These are phyloP conservation scores for Aleadryas rufinucha DNA, from an alignment of 2,113 vertebrate genomes.

Conservation along the genomic window DNA sequence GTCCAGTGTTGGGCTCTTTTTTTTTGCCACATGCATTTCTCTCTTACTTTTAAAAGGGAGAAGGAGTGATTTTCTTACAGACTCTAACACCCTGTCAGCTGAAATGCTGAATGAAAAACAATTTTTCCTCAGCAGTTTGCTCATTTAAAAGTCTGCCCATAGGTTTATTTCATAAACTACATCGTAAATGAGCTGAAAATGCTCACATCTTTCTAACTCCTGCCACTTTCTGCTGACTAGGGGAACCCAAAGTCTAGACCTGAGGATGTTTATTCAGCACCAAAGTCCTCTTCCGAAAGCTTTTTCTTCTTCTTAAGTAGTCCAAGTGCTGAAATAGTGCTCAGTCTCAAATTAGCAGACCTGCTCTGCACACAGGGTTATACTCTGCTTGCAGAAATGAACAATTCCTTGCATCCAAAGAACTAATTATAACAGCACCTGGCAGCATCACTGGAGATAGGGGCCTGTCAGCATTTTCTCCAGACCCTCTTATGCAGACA, in stretches of 20 bases:
- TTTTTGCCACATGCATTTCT: not conserved
- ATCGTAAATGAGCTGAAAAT: not conserved
- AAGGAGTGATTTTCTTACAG: not conserved
- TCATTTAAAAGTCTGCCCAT: not conserved
- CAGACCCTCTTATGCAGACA: not conserved
- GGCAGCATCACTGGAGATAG: conserved; percentile 2
- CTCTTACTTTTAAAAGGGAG: not conserved
- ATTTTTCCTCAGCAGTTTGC: conserved; percentile 8
- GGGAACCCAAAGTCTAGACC: not conserved
- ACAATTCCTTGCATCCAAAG: not conserved
- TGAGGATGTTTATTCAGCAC: not conserved
- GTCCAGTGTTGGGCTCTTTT: not conserved
- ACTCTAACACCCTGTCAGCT: not conserved
- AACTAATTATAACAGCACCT: conserved; percentile 40
- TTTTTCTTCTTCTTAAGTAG: not conserved
- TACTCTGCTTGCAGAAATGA: conserved; percentile 25
- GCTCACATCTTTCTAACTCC: not conserved
- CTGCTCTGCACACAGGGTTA: not conserved
- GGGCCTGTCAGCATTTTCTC: conserved; percentile 23
- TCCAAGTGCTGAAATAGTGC: not conserved
- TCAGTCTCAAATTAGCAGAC: conserved; percentile 10
- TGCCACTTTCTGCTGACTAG: conserved; percentile 32
- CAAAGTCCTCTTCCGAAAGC: not conserved
- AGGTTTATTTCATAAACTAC: not conserved
- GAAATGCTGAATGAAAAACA: not conserved